Percentiles rank a stretch among this genome's conserved stretches.
Conservation (phyloP, 1,140 invertebrate species). For the Drosophila carrolli region DNA sequence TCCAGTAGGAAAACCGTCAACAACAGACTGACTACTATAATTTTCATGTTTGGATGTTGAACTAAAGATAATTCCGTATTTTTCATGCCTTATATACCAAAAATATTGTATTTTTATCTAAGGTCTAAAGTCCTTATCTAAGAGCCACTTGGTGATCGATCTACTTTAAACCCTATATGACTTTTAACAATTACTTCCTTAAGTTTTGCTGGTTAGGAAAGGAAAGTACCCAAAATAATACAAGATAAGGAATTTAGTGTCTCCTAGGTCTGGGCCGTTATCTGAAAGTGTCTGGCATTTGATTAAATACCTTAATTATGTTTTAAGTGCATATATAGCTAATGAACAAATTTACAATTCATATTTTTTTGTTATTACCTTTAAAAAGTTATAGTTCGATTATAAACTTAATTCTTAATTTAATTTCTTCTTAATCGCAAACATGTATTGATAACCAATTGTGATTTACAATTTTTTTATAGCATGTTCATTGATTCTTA, state of each 20-base stretch:
- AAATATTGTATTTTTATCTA: slow-evolving; percentile 39
- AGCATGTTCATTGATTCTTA: not conserved
- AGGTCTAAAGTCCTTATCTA: slow-evolving; percentile 38
- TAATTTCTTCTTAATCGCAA: not conserved
- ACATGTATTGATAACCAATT: not conserved
- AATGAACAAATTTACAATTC: not conserved
- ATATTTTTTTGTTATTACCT: not conserved
- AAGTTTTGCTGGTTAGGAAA: slow-evolving; percentile 5
- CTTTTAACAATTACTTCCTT: slow-evolving; percentile 13
- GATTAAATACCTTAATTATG: slow-evolving; percentile 22
- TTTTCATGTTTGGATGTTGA: slow-evolving; percentile 47
- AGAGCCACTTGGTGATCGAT: slow-evolving; percentile 38
- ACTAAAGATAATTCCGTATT: slow-evolving; percentile 26
- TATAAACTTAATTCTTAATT: not conserved
- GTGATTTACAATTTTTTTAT: not conserved
- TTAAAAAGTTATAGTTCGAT: not conserved
- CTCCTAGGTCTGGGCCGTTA: slow-evolving; percentile 12
- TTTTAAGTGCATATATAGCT: not conserved
- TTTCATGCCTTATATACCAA: slow-evolving; percentile 36
- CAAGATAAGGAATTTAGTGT: slow-evolving; percentile 5
- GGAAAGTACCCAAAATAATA: slow-evolving; percentile 11
- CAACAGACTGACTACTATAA: slow-evolving; percentile 17
- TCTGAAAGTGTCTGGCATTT: slow-evolving; percentile 16
- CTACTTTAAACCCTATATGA: slow-evolving; percentile 19
- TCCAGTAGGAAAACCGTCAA: slow-evolving; percentile 35